These are phyloP conservation scores for Zosterops pallidus DNA, from an alignment of 2,113 vertebrate genomes.

Conservation along the genomic window DNA sequence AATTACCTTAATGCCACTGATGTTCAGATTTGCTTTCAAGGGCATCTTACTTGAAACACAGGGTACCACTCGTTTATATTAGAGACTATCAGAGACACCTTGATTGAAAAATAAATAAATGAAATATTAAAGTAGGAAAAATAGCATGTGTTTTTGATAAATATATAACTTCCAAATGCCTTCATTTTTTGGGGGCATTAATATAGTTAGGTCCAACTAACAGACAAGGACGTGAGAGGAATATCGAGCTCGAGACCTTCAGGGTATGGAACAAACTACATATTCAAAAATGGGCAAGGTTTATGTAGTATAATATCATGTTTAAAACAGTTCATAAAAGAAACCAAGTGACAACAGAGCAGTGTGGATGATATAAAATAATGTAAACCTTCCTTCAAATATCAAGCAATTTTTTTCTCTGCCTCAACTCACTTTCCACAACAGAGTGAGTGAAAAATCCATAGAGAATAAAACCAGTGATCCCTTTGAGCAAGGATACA, in stretches of 20 bases:
- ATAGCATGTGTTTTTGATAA: not conserved
- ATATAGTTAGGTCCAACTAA: not conserved
- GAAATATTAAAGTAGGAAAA: not conserved
- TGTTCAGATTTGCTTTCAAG: not conserved
- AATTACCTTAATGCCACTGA: not conserved
- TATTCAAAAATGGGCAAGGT: constrained; percentile 18
- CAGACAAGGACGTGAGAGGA: not conserved
- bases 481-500: constrained; percentile 63
- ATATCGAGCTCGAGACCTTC: not conserved
- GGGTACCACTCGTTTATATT: not conserved
- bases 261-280: not conserved
- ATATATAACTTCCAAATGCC: not conserved
- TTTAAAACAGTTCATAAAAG: constrained; percentile 63
- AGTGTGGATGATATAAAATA: constrained; percentile 47
- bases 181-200: not conserved
- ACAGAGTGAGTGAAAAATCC: constrained; percentile 56
- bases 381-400: constrained; percentile 17
- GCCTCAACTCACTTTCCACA: constrained; percentile 41
- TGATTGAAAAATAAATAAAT: not conserved
- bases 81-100: not conserved
- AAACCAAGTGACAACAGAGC: constrained; percentile 45
- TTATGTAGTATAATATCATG: constrained; percentile 32
- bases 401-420: constrained; percentile 24
- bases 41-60: not conserved
- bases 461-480: constrained; percentile 61